phyloP scores from a whole-genome alignment of 2,113 vertebrate genomes.

The Atlantisia rogersi region DNA sequence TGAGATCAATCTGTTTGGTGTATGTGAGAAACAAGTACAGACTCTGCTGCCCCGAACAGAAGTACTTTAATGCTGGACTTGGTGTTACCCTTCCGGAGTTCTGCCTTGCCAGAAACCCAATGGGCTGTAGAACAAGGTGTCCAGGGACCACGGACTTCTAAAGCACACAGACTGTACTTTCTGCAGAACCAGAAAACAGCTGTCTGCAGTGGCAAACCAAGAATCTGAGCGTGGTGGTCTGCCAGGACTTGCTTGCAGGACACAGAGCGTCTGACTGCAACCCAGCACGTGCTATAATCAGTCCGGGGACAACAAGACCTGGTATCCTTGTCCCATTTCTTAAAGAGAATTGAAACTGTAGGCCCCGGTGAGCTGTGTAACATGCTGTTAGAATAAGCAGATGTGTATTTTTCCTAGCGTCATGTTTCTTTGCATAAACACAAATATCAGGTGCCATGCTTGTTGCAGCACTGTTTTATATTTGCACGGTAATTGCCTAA shows the following conservation, averaged over 20 bases:
- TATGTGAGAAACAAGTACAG: neutral
- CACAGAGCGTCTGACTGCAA: neutral
- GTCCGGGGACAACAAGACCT: fast-evolving
- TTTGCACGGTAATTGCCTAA: neutral
- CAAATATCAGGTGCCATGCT: neutral
- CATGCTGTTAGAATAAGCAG: neutral
- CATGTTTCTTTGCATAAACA: neutral
- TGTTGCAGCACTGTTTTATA: neutral
- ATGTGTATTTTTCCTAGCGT: neutral
- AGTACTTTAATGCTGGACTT: neutral
- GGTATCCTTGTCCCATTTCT: neutral
- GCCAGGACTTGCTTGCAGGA: neutral
- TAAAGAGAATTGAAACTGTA: neutral
- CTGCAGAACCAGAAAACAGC: neutral
- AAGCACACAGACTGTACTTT: neutral
- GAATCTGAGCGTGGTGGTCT: neutral
- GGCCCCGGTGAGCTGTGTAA: neutral
- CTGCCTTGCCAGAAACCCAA: fast-evolving
- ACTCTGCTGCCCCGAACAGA: neutral
- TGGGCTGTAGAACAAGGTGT: neutral
- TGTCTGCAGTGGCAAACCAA: neutral
- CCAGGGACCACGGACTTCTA: neutral
- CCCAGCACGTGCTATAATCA: neutral
- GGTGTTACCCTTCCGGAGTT: neutral
- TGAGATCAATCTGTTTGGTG: neutral